Evolutionary conservation across 92 coral and sea anemone species (phyloP).

Genomic region (Porites evermanni): DNA sequence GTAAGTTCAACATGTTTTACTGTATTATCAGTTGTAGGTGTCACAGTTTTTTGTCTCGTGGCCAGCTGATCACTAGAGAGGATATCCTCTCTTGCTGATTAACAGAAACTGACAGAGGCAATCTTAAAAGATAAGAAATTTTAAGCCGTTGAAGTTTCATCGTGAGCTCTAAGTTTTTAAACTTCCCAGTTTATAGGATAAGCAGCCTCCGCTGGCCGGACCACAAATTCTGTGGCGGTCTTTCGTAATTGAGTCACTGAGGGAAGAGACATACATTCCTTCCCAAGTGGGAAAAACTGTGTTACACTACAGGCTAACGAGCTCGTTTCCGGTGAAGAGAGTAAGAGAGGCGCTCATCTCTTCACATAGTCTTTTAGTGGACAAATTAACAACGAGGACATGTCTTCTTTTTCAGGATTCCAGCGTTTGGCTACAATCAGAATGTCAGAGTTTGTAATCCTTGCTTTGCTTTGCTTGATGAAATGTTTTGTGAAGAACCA

Average conservation of each 20-base stretch:
- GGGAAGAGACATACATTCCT: neutral
- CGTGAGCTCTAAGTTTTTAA: too few species aligned
- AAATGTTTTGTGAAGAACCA: constrained; percentile 78
- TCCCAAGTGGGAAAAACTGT: neutral
- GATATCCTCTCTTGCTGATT: too few species aligned
- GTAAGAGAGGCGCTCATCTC: too few species aligned
- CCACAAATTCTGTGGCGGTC: too few species aligned
- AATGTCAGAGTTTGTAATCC: constrained; percentile 95
- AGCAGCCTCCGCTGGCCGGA: too few species aligned
- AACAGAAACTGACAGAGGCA: too few species aligned
- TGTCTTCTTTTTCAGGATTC: constrained; percentile 64
- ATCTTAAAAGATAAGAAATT: too few species aligned
- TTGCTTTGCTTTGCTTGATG: constrained; percentile 95
- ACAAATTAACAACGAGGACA: neutral
- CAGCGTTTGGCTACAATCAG: constrained; percentile 85
- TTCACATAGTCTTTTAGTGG: neutral
- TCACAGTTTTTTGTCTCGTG: neutral
- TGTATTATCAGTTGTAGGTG: neutral
- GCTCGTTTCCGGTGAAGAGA: too few species aligned
- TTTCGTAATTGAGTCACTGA: neutral
- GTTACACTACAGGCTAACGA: neutral
- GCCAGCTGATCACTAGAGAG: too few species aligned
- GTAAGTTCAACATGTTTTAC: constrained; percentile 56
- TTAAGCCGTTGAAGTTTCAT: too few species aligned
- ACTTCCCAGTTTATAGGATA: too few species aligned